These are phyloP conservation scores for Emydoidea blandingii DNA, from an alignment of 2,797 vertebrate species.

Conservation along the genomic window DNA sequence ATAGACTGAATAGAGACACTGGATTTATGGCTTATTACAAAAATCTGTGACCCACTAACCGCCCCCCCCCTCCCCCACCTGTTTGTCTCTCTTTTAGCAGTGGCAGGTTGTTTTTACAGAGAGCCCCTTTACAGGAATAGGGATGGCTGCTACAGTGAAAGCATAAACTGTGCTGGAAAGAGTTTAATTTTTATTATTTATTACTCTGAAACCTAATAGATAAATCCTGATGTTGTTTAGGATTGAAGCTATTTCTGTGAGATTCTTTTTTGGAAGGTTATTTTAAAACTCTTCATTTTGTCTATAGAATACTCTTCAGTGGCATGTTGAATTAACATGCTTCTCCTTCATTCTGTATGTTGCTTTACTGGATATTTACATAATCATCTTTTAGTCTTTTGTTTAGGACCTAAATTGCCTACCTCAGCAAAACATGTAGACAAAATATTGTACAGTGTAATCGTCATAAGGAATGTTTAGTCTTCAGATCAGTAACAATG, in stretches of 20 bases:
- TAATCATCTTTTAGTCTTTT: conserved; percentile 1
- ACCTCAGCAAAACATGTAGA: conserved; percentile 50
- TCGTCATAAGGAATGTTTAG: not conserved
- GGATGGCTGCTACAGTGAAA: not conserved
- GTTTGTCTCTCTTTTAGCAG: not conserved
- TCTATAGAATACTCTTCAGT: not conserved
- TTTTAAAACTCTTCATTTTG: not conserved
- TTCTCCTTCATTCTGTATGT: not conserved
- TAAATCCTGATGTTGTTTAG: not conserved
- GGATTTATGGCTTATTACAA: too few relatives aligned
- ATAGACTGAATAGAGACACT: too few relatives aligned
- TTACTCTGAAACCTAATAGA: not conserved
- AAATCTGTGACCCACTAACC: too few relatives aligned
- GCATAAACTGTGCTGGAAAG: not conserved
- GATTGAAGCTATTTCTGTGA: not conserved
- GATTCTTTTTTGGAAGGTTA: not conserved
- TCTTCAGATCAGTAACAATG: conserved; percentile 20
- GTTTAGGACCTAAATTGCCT: not conserved
- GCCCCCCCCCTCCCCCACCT: not conserved
- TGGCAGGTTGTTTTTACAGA: not conserved
- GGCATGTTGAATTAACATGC: not conserved
- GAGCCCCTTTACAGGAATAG: not conserved
- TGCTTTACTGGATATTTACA: not conserved
- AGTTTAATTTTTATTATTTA: not conserved
- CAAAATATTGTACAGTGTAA: conserved; percentile 14